Conservation (phyloP, 2,888 invertebrate species). For the Himalopsyche tibetana region DNA sequence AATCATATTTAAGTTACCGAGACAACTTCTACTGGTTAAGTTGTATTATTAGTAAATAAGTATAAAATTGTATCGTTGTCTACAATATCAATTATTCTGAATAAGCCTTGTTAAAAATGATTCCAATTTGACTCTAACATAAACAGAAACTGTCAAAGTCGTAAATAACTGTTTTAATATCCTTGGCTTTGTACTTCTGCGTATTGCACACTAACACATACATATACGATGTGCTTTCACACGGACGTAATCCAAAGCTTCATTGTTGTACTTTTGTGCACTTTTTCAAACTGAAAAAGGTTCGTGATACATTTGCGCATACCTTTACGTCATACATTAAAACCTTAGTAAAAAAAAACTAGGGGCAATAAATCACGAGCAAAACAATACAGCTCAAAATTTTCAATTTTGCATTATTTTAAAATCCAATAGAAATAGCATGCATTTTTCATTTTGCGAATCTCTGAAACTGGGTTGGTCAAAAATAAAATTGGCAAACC, state of each 20-base stretch:
- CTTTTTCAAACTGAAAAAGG: neutral
- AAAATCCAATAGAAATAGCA: conserved; percentile 16
- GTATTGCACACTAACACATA: conserved; percentile 13
- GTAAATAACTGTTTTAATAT: conserved; percentile 2
- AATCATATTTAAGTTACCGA: too few species aligned
- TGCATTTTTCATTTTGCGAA: conserved; percentile 23
- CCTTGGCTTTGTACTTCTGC: conserved; percentile 3
- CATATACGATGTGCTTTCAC: neutral
- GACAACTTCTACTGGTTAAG: too few species aligned
- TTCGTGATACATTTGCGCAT: neutral
- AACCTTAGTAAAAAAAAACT: neutral
- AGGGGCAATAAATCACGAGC: too few species aligned
- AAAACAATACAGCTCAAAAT: neutral
- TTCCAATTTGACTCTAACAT: neutral
- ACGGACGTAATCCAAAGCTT: neutral
- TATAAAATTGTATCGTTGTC: too few species aligned
- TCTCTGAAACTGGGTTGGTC: conserved; percentile 1
- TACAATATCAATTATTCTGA: too few species aligned
- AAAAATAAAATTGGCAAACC: conserved; percentile 38
- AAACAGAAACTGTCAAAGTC: conserved; percentile 27
- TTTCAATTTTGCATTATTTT: neutral
- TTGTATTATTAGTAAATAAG: too few species aligned
- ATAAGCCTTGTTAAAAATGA: neutral
- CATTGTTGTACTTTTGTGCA: neutral
- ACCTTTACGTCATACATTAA: neutral